Evolutionary conservation across 2,797 vertebrate genomes (phyloP).

Genomic region (Melanotaenia pygmaea): DNA sequence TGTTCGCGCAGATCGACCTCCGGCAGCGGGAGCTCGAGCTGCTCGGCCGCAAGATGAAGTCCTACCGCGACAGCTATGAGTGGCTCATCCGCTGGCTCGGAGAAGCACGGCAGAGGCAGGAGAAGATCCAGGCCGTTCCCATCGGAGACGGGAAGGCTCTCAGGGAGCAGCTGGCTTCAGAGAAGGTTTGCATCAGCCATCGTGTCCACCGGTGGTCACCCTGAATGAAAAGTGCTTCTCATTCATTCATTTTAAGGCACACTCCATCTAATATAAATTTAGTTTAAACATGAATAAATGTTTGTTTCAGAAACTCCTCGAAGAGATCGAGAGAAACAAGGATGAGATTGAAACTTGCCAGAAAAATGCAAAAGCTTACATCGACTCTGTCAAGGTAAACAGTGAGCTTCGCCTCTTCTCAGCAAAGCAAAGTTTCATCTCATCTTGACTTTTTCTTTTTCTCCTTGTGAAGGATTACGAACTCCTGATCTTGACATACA

Average conservation of each 20-base stretch:
- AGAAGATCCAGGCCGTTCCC: conserved; percentile 87
- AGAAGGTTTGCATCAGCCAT: conserved; percentile 84
- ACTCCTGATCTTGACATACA: conserved; percentile 92
- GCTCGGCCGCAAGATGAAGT: conserved; percentile 87
- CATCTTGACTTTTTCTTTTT: background rate
- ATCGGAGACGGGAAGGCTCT: conserved; percentile 80
- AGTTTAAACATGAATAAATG: background rate
- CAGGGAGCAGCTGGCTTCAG: conserved; percentile 87
- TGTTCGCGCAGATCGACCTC: conserved; percentile 87
- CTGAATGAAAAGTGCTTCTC: too few relatives aligned
- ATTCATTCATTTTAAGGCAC: too few relatives aligned
- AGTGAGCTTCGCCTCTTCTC: accelerated
- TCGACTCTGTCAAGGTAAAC: conserved; percentile 92
- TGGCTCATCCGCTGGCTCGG: conserved; percentile 87
- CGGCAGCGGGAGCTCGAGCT: conserved; percentile 89
- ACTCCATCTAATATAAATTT: background rate
- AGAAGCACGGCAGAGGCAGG: conserved; percentile 87
- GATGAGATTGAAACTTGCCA: conserved; percentile 92
- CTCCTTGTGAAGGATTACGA: conserved; percentile 88
- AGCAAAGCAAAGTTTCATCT: accelerated
- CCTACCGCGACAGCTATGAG: conserved; percentile 86
- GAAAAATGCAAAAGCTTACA: conserved; percentile 91
- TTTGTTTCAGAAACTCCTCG: conserved; percentile 86
- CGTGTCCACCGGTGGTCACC: too few relatives aligned
- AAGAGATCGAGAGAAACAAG: conserved; percentile 89